Conservation (phyloP, 2,797 vertebrate species). For the Philypnodon macrostomus region DNA sequence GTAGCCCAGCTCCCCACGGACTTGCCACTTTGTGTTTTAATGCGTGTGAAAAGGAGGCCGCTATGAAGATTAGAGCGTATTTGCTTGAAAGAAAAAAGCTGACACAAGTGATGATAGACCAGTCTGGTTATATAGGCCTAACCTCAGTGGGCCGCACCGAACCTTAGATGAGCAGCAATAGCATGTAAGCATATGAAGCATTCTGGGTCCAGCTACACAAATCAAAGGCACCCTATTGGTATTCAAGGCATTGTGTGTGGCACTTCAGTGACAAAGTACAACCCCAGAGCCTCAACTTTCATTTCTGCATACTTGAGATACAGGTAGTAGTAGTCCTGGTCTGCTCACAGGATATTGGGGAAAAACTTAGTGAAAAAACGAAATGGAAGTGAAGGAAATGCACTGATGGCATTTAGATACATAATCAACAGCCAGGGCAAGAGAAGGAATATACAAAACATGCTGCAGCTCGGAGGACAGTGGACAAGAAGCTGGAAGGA, state of each 20-base stretch:
- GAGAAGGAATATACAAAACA: conserved; percentile 44
- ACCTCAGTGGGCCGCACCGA: conserved; percentile 51
- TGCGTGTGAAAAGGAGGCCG: conserved; percentile 45
- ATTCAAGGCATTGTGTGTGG: conserved; percentile 56
- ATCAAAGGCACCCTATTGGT: conserved; percentile 67
- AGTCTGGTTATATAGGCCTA: conserved; percentile 52
- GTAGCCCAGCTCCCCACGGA: conserved; percentile 44
- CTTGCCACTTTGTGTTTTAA: conserved; percentile 62
- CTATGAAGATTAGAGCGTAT: conserved; percentile 69
- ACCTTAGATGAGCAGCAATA: too few species aligned
- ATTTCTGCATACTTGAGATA: conserved; percentile 64
- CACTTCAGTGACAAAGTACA: conserved; percentile 70
- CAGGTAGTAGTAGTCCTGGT: conserved; percentile 58
- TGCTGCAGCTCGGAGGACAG: conserved; percentile 41
- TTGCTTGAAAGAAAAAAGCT: conserved; percentile 65
- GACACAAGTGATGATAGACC: conserved; percentile 66
- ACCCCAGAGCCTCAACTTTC: conserved; percentile 61
- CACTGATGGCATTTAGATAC: conserved; percentile 53
- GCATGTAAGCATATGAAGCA: conserved; percentile 44
- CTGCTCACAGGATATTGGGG: conserved; percentile 44
- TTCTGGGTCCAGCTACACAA: conserved; percentile 53
- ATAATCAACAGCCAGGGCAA: conserved; percentile 36
- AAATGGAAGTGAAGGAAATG: conserved; percentile 55
- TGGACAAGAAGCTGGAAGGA: conserved; percentile 54
- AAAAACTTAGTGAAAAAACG: conserved; percentile 47